Percentiles rank a stretch among this genome's conserved stretches.
phyloP scores from a whole-genome alignment of 2,797 vertebrate genomes.

The Gymnothorax reevesii region DNA sequence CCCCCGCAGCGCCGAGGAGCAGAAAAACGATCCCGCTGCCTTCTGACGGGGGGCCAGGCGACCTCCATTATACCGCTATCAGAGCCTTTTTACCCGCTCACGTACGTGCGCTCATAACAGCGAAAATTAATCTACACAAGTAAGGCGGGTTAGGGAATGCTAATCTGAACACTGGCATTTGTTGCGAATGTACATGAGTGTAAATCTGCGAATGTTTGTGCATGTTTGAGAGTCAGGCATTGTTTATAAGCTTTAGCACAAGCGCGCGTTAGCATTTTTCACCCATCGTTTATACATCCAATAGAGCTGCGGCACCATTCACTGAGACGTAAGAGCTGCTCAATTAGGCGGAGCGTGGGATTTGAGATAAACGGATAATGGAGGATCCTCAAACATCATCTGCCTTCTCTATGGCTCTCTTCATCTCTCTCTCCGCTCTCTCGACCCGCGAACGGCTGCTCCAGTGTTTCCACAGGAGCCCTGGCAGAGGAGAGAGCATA shows the following conservation, averaged over 20 bases:
- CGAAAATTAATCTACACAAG: neutral
- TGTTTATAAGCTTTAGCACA: neutral
- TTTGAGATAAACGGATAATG: slow-evolving; percentile 11
- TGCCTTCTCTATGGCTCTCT: neutral
- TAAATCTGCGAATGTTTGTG: neutral
- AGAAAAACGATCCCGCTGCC: neutral
- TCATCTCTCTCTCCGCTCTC: neutral
- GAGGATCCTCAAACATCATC: neutral
- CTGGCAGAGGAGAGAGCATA: neutral
- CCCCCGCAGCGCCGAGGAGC: neutral
- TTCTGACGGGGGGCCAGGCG: neutral
- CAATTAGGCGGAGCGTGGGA: neutral
- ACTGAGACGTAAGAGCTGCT: neutral
- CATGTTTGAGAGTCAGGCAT: neutral
- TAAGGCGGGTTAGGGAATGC: neutral
- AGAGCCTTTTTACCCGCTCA: neutral
- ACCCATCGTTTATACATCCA: neutral
- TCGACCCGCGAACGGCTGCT: neutral
- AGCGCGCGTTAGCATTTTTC: neutral
- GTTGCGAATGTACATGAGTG: neutral
- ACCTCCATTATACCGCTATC: neutral
- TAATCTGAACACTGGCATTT: neutral
- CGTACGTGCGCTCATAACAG: neutral
- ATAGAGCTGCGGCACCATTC: neutral
- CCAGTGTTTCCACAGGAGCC: slow-evolving; percentile 13